phyloP scores from a whole-genome alignment of 1,140 invertebrate species.

The Bacillus rossius region DNA sequence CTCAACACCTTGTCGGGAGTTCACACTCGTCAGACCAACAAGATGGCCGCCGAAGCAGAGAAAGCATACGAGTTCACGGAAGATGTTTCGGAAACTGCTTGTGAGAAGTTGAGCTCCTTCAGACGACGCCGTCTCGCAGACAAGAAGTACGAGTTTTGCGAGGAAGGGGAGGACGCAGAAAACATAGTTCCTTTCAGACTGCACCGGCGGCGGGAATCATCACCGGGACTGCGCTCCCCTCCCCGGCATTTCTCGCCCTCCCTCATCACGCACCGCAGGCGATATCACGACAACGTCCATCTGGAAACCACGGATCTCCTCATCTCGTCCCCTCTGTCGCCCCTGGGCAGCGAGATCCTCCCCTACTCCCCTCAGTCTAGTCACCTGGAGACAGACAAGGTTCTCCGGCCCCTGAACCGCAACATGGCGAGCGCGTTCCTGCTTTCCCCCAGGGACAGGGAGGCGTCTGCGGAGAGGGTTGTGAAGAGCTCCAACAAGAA shows the following conservation, averaged over 20 bases:
- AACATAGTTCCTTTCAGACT: slow-evolving; percentile 70
- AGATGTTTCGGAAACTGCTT: slow-evolving; percentile 63
- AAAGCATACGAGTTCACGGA: slow-evolving; percentile 83
- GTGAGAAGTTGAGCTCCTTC: slow-evolving; percentile 75
- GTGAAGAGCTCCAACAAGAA: slow-evolving; percentile 2
- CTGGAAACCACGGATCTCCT: slow-evolving; percentile 1
- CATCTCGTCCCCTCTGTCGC: neutral
- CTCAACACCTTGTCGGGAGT: too few species aligned
- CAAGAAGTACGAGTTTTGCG: slow-evolving; percentile 88
- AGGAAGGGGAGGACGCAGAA: slow-evolving; percentile 66
- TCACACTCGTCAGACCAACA: neutral
- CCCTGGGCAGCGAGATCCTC: slow-evolving; percentile 3
- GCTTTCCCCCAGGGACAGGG: slow-evolving; percentile 10
- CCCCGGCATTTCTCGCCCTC: slow-evolving; percentile 2
- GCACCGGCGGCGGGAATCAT: slow-evolving; percentile 8
- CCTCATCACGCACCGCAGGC: slow-evolving; percentile 4
- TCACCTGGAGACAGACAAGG: slow-evolving; percentile 10
- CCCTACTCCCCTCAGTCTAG: neutral
- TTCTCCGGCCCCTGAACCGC: slow-evolving; percentile 29
- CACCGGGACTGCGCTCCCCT: slow-evolving; percentile 7
- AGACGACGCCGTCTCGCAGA: slow-evolving; percentile 76
- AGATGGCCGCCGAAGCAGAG: slow-evolving; percentile 45
- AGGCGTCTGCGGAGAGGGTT: neutral
- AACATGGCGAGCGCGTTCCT: slow-evolving; percentile 23
- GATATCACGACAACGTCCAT: neutral